Percentiles rank a stretch among this genome's conserved stretches.
Evolutionary conservation across 2,113 vertebrate species (phyloP).

Genomic region (Anarrhichthys ocellatus): DNA sequence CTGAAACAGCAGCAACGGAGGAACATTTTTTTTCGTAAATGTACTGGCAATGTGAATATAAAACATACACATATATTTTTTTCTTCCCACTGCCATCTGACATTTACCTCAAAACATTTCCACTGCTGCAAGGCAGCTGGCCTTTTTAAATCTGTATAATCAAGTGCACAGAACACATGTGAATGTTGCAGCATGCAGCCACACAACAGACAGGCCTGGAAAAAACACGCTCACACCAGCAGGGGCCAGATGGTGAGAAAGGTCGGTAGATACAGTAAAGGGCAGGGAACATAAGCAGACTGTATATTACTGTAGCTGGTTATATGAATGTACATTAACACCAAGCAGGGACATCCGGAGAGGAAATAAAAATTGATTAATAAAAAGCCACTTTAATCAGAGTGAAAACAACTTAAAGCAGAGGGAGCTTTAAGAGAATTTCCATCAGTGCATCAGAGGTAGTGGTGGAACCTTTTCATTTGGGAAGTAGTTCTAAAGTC

Average conservation of each 20-base stretch:
- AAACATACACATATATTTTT: slow-evolving; percentile 3
- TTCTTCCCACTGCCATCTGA: slow-evolving; percentile 37
- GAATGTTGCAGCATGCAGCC: slow-evolving; percentile 10
- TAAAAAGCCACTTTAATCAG: not conserved
- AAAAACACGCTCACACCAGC: slow-evolving; percentile 27
- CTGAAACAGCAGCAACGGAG: slow-evolving; percentile 1
- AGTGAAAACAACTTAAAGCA: not conserved
- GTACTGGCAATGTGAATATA: slow-evolving; percentile 19
- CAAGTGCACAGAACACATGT: not conserved
- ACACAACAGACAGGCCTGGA: slow-evolving; percentile 9
- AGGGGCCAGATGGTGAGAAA: slow-evolving; percentile 27
- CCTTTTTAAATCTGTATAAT: slow-evolving; percentile 50
- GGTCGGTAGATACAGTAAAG: slow-evolving; percentile 30
- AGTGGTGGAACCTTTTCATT: not conserved
- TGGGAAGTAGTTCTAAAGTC: not conserved
- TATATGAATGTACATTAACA: not conserved
- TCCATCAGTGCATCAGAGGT: not conserved
- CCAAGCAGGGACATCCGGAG: not conserved
- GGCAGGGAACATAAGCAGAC: slow-evolving; percentile 8
- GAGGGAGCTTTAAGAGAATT: not conserved
- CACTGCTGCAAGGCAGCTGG: slow-evolving; percentile 50
- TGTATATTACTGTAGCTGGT: not conserved
- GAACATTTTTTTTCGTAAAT: slow-evolving; percentile 10
- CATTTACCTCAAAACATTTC: slow-evolving; percentile 56
- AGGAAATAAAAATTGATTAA: not conserved